Conservation (phyloP, 2,113 vertebrate genomes). For the Etheostoma cragini region DNA sequence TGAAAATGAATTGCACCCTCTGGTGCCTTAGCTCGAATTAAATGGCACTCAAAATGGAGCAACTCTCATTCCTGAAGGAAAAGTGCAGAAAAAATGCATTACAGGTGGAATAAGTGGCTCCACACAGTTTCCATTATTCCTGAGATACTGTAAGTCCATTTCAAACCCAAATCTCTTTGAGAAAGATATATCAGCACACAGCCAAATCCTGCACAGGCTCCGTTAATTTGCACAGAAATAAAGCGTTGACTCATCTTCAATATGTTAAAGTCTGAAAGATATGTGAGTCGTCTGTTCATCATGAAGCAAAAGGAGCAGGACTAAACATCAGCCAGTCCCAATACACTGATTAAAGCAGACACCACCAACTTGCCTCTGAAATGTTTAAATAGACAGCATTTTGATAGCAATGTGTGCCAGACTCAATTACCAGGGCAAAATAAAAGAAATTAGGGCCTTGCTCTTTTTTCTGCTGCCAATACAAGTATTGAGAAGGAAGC, state of each 20-base stretch:
- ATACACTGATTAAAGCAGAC: conserved; percentile 48
- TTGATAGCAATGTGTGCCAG: conserved; percentile 55
- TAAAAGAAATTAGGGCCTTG: conserved; percentile 32
- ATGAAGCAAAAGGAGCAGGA: conserved; percentile 36
- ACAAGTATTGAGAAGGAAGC: conserved; percentile 34
- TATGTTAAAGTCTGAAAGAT: conserved; percentile 61
- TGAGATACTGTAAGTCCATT: conserved; percentile 45
- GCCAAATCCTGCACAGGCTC: conserved; percentile 53
- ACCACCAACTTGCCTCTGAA: conserved; percentile 45
- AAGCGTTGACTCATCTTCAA: conserved; percentile 51
- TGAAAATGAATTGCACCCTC: conserved; percentile 75
- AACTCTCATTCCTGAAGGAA: conserved; percentile 55
- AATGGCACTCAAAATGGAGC: conserved; percentile 59
- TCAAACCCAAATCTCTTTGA: conserved; percentile 58
- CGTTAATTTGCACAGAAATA: conserved; percentile 61
- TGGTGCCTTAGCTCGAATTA: conserved; percentile 63
- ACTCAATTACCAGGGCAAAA: conserved; percentile 66
- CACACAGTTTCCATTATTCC: conserved; percentile 69
- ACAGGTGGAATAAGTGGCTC: conserved; percentile 63
- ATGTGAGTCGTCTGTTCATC: conserved; percentile 46
- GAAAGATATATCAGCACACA: conserved; percentile 62
- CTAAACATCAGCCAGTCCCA: conserved; percentile 44
- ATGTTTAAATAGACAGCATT: conserved; percentile 57
- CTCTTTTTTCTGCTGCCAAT: conserved; percentile 46
- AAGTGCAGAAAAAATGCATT: conserved; percentile 57